Evolutionary conservation across 2,888 invertebrate species (phyloP).

Genomic region (Tipula helvola): DNA sequence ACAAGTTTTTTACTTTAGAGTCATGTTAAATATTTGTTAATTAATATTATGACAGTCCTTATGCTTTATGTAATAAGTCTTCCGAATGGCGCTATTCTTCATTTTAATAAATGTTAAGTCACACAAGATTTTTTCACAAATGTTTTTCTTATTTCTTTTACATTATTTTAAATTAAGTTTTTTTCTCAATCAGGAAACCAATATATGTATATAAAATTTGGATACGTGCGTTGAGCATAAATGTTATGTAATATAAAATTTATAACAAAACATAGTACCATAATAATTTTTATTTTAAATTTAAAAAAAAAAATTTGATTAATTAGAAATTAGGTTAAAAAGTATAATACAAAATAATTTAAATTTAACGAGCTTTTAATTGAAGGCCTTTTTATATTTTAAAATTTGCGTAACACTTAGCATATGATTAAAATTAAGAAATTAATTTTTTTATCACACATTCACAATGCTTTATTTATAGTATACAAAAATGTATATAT

Average conservation of each 20-base stretch:
- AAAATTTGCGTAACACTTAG: background rate
- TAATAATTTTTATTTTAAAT: background rate
- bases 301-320: background rate
- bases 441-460: background rate
- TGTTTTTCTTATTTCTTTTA: background rate
- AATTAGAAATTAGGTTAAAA: background rate
- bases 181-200: background rate
- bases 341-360: background rate
- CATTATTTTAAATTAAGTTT: background rate
- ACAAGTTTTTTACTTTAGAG: no score
- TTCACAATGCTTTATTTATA: background rate
- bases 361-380: background rate
- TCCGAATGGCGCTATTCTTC: no score
- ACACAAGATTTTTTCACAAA: background rate
- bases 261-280: background rate
- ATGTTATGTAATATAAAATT: background rate
- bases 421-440: background rate
- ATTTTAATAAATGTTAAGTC: no score
- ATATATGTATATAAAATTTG: background rate
- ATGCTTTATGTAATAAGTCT: no score
- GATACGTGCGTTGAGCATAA: background rate
- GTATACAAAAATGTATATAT: background rate
- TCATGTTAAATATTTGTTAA: no score
- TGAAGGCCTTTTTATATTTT: background rate
- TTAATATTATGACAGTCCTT: no score